Evolutionary conservation across 2,797 vertebrate species (phyloP).

Genomic region (Syngnathus rostellatus): DNA sequence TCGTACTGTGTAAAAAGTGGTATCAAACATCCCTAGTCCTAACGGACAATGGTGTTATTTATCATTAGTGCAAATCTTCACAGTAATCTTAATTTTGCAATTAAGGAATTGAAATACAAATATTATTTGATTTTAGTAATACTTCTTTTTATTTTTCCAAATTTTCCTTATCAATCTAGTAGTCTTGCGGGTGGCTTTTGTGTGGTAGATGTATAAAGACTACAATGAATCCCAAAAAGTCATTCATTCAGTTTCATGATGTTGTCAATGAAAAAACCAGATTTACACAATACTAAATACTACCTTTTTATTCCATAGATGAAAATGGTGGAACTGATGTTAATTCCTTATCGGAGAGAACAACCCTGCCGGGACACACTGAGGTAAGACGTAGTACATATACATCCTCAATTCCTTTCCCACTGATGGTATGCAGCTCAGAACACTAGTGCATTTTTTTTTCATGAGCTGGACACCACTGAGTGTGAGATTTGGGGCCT

Average conservation of each 20-base stretch:
- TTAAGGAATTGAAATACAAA: background rate
- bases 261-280: background rate
- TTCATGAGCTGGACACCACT: too few species aligned
- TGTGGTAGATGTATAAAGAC: background rate
- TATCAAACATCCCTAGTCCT: too few species aligned
- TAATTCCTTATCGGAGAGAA: slow-evolving; percentile 41
- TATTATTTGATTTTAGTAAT: background rate
- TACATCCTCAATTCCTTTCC: background rate
- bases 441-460: too few species aligned
- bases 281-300: background rate
- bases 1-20: too few species aligned
- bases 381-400: slow-evolving; percentile 48
- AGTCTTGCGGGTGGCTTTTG: background rate
- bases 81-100: background rate
- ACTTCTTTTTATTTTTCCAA: background rate
- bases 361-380: slow-evolving; percentile 49
- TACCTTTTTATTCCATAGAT: slow-evolving; percentile 47
- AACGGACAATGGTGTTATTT: background rate
- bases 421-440: too few species aligned
- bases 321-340: slow-evolving; percentile 55
- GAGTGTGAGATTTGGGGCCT: too few species aligned
- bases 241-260: background rate
- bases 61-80: background rate
- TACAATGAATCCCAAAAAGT: background rate
- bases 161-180: background rate